phyloP scores from a whole-genome alignment of 64 coral and sea anemone species.

The Montipora foliosa region DNA sequence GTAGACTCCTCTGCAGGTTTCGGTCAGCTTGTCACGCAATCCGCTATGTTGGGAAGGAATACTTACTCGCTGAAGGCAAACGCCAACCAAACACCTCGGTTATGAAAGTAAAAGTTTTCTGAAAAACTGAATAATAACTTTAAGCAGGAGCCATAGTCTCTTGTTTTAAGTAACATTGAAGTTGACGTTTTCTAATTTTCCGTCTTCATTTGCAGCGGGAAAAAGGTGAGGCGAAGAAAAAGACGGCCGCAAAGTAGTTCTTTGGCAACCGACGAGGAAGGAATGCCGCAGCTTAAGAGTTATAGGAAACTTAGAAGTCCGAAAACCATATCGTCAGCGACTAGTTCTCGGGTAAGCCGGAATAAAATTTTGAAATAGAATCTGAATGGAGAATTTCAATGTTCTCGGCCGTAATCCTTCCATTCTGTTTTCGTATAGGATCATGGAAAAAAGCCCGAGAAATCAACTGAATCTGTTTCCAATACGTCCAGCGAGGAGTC shows the following conservation, averaged over 20 bases:
- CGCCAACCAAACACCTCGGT: too few relatives aligned
- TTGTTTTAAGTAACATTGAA: too few relatives aligned
- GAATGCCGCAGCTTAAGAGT: constrained; percentile 62
- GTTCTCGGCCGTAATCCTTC: too few relatives aligned
- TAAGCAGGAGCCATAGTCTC: too few relatives aligned
- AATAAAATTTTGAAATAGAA: not conserved
- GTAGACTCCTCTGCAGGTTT: too few relatives aligned
- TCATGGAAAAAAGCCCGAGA: constrained; percentile 1
- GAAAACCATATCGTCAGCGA: constrained; percentile 8
- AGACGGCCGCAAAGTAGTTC: constrained; percentile 39
- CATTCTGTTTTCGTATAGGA: not conserved
- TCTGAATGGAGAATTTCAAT: too few relatives aligned
- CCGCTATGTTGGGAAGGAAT: too few relatives aligned
- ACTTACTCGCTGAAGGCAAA: too few relatives aligned
- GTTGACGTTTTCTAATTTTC: not conserved
- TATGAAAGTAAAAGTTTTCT: too few relatives aligned
- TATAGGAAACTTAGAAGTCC: constrained; percentile 46
- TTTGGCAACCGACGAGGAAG: constrained; percentile 58
- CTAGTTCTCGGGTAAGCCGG: constrained; percentile 11
- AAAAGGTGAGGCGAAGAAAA: constrained; percentile 16
- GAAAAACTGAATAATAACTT: too few relatives aligned
- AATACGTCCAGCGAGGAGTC: constrained; percentile 78
- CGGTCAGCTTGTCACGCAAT: too few relatives aligned
- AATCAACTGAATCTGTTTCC: constrained; percentile 18
- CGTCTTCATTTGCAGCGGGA: constrained; percentile 26